Base-by-base conservation (phyloP, 2,888 invertebrate genomes). In the Lathronympha strigana region DNA sequence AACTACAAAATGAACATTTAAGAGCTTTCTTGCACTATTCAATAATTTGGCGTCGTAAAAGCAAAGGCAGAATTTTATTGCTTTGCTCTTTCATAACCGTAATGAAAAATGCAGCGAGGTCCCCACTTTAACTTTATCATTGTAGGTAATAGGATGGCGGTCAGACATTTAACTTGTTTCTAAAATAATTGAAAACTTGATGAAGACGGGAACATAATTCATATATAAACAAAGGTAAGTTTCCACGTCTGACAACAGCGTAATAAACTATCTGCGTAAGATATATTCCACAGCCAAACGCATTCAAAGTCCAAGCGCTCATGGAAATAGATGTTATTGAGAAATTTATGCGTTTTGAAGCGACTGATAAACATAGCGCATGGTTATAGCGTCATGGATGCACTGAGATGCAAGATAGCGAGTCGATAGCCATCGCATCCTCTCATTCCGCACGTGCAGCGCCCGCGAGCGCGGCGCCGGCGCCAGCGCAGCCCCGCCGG, bases 401-500 rank as follows among this genome's bases (percentile, higher is more conserved):
- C 66, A 64, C 55, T 33, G 60, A 40, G 61, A 61, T 66, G 53
- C 66, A 28, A 66, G 66, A 66, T 66, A 66, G 66, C 61, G 15
- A 40, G 28, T 31, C 23, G 66, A 66, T 66, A 61, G 66, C 40
- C 47, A 66, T 66, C 66, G 54, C 66, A 54, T 61, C 66, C 57
- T 61, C 67, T 64, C 67, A 69, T 64, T 61, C 58, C 70, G 69
- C 68, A 69, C 67, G 61, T 60, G 61, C 60, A 47, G 51, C 66
- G 63, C 68, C 67, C 67, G 68, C 69, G 67, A 68, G 68, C 81
- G 81, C 84, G 89, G 88, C 90, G 90, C 90, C 67, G 68, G 69
- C 67, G 57, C 61, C 66, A 68, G 68, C 75, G 75, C 81, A 13
- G 43, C 57, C 57, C 79, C 82, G 82, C 82, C 33, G 43, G 50